Conservation (phyloP, 2,797 vertebrate species). For the Ceryle rudis region DNA sequence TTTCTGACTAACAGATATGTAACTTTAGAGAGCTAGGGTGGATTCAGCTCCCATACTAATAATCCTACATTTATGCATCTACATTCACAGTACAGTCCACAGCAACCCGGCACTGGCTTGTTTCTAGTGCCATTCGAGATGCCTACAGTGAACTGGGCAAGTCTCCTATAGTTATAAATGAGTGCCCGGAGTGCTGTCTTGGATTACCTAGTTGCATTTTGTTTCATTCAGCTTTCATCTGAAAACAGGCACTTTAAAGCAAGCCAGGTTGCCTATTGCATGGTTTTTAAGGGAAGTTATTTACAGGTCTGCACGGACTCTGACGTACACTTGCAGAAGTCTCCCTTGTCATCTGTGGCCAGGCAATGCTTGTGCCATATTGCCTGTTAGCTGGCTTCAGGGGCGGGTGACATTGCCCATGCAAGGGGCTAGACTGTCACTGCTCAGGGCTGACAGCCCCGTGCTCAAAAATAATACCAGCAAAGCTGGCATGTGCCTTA, state of each 20-base stretch:
- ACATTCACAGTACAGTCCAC: neutral
- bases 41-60: neutral
- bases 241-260: neutral
- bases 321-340: neutral
- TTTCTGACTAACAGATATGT: neutral
- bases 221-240: neutral
- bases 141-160: neutral
- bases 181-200: accelerated
- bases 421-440: neutral
- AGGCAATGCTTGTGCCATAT: neutral
- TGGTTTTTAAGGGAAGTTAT: neutral
- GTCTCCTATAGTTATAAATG: neutral
- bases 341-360: neutral
- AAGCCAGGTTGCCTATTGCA: neutral
- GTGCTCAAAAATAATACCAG: neutral
- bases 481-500: neutral
- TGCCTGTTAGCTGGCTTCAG: accelerated
- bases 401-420: accelerated
- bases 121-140: neutral
- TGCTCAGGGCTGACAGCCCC: neutral
- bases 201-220: neutral
- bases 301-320: neutral
- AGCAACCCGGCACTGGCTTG: neutral
- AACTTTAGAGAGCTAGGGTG: neutral
- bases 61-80: neutral